Evolutionary conservation across 2,797 vertebrate genomes (phyloP).

Genomic region (Hemibagrus guttatus): DNA sequence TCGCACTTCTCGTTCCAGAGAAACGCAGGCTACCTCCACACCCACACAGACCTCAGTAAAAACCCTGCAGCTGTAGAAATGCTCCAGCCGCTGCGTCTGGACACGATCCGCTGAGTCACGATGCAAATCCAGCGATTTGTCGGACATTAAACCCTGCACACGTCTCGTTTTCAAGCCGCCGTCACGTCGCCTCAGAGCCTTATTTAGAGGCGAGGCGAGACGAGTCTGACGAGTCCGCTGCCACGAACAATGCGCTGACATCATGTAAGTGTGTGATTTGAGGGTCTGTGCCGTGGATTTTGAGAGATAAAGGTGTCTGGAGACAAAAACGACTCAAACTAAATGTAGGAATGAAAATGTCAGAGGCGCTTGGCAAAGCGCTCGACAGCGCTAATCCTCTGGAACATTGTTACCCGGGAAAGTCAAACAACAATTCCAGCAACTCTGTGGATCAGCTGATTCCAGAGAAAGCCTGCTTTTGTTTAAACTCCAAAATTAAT

Average conservation of each 20-base stretch:
- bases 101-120: background rate
- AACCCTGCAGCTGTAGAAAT: background rate
- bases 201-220: background rate
- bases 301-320: conserved; percentile 31
- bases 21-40: background rate
- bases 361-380: conserved; percentile 34
- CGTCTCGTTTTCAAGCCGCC: conserved; percentile 6
- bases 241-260: background rate
- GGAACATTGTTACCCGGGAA: conserved; percentile 18
- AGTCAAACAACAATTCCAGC: conserved; percentile 15
- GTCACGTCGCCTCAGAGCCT: background rate
- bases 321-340: conserved; percentile 14
- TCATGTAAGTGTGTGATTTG: background rate
- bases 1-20: background rate
- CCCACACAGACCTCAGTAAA: background rate
- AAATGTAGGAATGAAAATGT: conserved; percentile 48
- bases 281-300: conserved; percentile 20
- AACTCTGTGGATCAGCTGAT: conserved; percentile 11
- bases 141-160: conserved; percentile 17
- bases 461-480: conserved; percentile 21
- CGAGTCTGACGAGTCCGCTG: background rate
- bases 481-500: conserved; percentile 26
- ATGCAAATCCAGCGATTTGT: conserved; percentile 3
- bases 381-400: conserved; percentile 41
- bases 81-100: background rate